Evolutionary conservation across 1,140 invertebrate species (phyloP), one percentile per base, ranked within the genome.

Genomic region (Bombus cullumanus): DNA sequence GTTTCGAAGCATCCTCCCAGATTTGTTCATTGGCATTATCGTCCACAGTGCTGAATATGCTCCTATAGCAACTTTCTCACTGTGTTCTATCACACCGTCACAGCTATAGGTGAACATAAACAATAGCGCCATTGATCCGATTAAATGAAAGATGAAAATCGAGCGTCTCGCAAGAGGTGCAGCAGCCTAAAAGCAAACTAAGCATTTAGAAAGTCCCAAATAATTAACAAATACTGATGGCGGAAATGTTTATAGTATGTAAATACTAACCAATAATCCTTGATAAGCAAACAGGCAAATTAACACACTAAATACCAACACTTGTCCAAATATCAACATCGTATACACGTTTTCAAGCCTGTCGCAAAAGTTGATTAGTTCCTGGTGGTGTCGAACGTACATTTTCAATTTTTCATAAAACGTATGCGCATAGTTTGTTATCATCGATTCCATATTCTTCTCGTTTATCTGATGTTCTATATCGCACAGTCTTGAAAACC

Each of bases 221-320:
- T 15, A 31, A 12, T 12, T 10, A 59, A 28, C 9, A 28, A 59
- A 28, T 28, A 12, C 10, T 12, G 22, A 28, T 59, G 28, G 18
- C 0, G n/a, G 13, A 5, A 15, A 34, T 34, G 1, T 22, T 22
- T 15, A 13, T 3, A 37, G 31, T 0, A 10, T 34, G 34, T 39
- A 43, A 72, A 62, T 62, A 47, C 82, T 22, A 37, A 84, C 82
- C 75, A 84, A 6, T 12, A 84, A 9, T 78, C 89, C 10, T 18
- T 66, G 86, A 75, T 90, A 92, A 28, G 91, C 91, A 34, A 76
- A 88, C 15, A 92, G 80, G 41, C 91, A 92, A 62, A 92, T 90
- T 37, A 90, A 25, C 25, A 91, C 34, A 25, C 90, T 90, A 8
- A 90, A 91, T 0, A 91, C 25, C 9, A 88, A n/a, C 22, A 91